These are phyloP conservation scores for Electrona antarctica DNA, from an alignment of 2,113 vertebrate genomes.

Conservation along the genomic window DNA sequence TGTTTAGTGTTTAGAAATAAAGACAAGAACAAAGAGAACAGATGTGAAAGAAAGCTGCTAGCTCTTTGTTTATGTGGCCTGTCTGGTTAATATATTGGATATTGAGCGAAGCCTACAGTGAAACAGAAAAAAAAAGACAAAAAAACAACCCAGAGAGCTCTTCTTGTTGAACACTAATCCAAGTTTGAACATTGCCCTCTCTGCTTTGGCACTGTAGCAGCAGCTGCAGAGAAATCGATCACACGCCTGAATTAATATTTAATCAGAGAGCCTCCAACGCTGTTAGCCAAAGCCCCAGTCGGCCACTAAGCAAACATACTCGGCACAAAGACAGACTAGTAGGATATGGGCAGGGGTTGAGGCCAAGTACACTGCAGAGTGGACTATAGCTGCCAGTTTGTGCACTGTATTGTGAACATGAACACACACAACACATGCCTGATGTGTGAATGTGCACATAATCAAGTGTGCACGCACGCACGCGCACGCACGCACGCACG, in stretches of 20 bases:
- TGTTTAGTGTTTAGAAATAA: slow-evolving; percentile 9
- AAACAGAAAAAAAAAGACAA: slow-evolving; percentile 6
- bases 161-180: slow-evolving; percentile 53
- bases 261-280: slow-evolving; percentile 79
- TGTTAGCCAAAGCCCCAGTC: slow-evolving; percentile 42
- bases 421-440: background rate
- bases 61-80: slow-evolving; percentile 32
- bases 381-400: background rate
- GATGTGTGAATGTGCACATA: too few relatives aligned
- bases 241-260: slow-evolving; percentile 88
- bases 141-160: slow-evolving; percentile 6
- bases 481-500: too few relatives aligned
- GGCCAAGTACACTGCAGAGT: slow-evolving; percentile 21
- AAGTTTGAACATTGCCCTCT: slow-evolving; percentile 52
- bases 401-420: background rate
- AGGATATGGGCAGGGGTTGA: slow-evolving; percentile 5
- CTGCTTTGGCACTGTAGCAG: slow-evolving; percentile 75
- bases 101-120: background rate
- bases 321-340: slow-evolving; percentile 31
- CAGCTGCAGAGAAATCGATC: slow-evolving; percentile 88
- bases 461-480: too few relatives aligned
- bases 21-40: slow-evolving; percentile 21
- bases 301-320: slow-evolving; percentile 50
- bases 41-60: slow-evolving; percentile 2
- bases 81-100: slow-evolving; percentile 21